These are phyloP conservation scores for Colius striatus DNA, from an alignment of 2,113 vertebrate genomes.

Conservation along the genomic window DNA sequence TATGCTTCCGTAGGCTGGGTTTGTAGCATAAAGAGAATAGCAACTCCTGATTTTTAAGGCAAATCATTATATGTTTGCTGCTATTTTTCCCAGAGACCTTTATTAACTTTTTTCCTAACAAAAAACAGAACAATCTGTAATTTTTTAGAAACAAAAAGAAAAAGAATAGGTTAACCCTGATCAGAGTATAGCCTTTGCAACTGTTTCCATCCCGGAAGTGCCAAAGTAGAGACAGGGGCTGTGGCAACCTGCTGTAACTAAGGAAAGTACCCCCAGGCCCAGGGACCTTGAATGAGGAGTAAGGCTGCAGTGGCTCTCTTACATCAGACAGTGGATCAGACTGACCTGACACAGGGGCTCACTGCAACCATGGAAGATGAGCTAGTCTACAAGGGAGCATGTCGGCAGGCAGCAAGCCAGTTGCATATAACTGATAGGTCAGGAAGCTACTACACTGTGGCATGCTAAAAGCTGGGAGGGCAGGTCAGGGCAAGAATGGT, in stretches of 20 bases:
- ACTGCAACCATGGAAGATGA: fast-evolving
- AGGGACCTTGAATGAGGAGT: not conserved
- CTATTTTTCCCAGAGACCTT: not conserved
- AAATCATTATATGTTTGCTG: not conserved
- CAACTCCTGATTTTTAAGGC: not conserved
- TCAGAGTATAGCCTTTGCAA: not conserved
- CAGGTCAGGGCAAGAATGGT: not conserved
- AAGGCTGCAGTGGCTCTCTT: not conserved
- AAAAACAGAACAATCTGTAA: not conserved
- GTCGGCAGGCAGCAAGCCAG: not conserved
- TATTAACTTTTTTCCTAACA: not conserved
- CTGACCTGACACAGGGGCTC: not conserved
- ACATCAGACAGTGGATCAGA: too few species aligned
- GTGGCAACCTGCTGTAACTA: not conserved
- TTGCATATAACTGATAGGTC: fast-evolving
- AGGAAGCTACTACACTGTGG: not conserved
- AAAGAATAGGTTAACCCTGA: not conserved
- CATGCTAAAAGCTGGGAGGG: not conserved
- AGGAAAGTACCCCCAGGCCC: not conserved
- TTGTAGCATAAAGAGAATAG: not conserved
- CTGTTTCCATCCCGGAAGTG: not conserved
- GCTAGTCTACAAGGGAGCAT: not conserved
- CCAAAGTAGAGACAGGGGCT: not conserved
- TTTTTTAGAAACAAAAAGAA: not conserved
- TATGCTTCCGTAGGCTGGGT: not conserved